Evolutionary conservation across 2,888 invertebrate genomes (phyloP).

Genomic region (Coecobrya sp.): DNA sequence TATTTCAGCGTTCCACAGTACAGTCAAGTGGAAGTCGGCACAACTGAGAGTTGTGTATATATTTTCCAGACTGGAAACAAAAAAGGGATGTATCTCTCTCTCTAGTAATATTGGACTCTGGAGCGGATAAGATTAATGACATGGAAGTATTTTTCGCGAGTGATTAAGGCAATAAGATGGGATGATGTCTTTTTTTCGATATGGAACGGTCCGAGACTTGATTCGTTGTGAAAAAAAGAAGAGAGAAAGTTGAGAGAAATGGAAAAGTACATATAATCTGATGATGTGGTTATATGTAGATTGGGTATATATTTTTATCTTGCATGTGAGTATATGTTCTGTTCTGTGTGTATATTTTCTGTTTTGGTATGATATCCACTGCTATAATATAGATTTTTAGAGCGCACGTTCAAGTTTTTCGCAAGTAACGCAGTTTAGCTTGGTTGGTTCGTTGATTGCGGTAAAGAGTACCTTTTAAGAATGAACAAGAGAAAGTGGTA

Average conservation of each 20-base stretch:
- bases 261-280: neutral
- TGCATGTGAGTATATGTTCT: neutral
- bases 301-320: neutral
- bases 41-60: neutral
- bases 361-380: neutral
- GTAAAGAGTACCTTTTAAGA: neutral
- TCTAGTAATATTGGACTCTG: slow-evolving; percentile 61
- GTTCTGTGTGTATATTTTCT: neutral
- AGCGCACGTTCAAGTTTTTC: neutral
- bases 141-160: slow-evolving; percentile 69
- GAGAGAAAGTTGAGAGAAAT: neutral
- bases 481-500: neutral
- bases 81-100: neutral
- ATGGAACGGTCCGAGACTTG: slow-evolving; percentile 51
- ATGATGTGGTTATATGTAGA: neutral
- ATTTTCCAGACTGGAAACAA: neutral
- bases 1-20: neutral
- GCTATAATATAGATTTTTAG: neutral
- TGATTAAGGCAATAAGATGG: slow-evolving; percentile 75
- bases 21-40: neutral
- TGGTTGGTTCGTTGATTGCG: slow-evolving; percentile 3
- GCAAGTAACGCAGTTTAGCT: neutral
- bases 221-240: slow-evolving; percentile 5
- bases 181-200: slow-evolving; percentile 75
- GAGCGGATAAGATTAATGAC: slow-evolving; percentile 80